These are phyloP conservation scores for Brachionus calyciflorus DNA, from an alignment of 1,140 invertebrate genomes.

Conservation along the genomic window DNA sequence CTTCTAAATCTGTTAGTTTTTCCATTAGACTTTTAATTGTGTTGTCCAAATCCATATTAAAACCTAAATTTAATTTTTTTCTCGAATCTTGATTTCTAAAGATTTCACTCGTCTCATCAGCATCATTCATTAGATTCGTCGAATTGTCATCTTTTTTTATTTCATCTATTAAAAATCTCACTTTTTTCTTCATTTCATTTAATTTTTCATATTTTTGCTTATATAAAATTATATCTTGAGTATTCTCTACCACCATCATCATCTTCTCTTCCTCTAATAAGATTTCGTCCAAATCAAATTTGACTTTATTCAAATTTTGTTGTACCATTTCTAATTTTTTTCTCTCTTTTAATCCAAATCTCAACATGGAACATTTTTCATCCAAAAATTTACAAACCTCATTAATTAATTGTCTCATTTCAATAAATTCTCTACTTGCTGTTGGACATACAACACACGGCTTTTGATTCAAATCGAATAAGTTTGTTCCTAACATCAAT, in stretches of 20 bases:
- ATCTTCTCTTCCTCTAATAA: background rate
- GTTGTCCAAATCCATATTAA: background rate
- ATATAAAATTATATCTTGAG: background rate
- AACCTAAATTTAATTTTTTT: background rate
- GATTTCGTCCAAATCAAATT: background rate
- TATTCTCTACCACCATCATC: background rate
- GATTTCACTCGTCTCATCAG: background rate
- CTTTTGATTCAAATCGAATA: constrained; percentile 8
- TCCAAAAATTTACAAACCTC: constrained; percentile 30
- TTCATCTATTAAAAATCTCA: background rate
- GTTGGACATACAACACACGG: background rate
- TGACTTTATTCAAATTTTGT: background rate
- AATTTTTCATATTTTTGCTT: constrained; percentile 11
- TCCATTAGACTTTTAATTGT: background rate
- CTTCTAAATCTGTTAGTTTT: background rate
- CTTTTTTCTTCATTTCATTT: background rate
- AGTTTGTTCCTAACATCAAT: background rate
- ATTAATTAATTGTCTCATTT: background rate
- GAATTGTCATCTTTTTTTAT: background rate
- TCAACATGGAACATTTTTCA: constrained; percentile 10
- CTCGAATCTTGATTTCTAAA: background rate
- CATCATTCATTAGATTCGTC: background rate
- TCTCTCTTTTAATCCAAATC: background rate
- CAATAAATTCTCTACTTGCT: background rate
- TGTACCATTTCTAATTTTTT: background rate